phyloP scores from a whole-genome alignment of 2,888 invertebrate genomes.

The Gryllus longicercus region DNA sequence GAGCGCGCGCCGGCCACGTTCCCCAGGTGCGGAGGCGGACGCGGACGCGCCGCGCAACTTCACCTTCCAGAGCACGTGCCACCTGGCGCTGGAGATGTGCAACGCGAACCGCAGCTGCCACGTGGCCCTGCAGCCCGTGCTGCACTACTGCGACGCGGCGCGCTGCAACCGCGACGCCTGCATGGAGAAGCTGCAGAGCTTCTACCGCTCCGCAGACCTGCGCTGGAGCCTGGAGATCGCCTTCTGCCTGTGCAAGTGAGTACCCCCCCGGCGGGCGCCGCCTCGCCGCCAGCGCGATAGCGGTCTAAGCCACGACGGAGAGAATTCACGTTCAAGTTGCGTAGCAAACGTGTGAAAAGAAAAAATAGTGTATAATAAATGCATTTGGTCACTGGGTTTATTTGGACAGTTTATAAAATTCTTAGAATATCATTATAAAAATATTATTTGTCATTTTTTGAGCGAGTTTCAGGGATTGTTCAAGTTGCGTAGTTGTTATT shows the following conservation, averaged over 20 bases:
- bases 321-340: too few relatives aligned
- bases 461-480: too few relatives aligned
- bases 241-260: conserved; percentile 91
- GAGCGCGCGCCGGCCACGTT: neutral
- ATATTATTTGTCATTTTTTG: too few relatives aligned
- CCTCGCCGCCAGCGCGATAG: neutral
- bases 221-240: conserved; percentile 86
- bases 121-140: conserved; percentile 74
- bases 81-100: conserved; percentile 76
- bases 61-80: conserved; percentile 79
- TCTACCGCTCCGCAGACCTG: conserved; percentile 76
- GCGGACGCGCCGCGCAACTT: conserved; percentile 46
- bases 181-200: conserved; percentile 80
- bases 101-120: conserved; percentile 79
- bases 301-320: too few relatives aligned
- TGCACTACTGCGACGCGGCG: conserved; percentile 73
- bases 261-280: neutral
- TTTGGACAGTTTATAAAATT: too few relatives aligned
- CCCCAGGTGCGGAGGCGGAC: conserved; percentile 34
- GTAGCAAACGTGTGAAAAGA: too few relatives aligned
- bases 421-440: too few relatives aligned
- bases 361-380: too few relatives aligned
- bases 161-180: conserved; percentile 81
- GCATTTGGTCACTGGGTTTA: too few relatives aligned
- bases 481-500: too few relatives aligned